Evolutionary conservation across 1,140 invertebrate species (phyloP), one percentile per base, ranked within the genome.

Genomic region (Diachasma alloeum): DNA sequence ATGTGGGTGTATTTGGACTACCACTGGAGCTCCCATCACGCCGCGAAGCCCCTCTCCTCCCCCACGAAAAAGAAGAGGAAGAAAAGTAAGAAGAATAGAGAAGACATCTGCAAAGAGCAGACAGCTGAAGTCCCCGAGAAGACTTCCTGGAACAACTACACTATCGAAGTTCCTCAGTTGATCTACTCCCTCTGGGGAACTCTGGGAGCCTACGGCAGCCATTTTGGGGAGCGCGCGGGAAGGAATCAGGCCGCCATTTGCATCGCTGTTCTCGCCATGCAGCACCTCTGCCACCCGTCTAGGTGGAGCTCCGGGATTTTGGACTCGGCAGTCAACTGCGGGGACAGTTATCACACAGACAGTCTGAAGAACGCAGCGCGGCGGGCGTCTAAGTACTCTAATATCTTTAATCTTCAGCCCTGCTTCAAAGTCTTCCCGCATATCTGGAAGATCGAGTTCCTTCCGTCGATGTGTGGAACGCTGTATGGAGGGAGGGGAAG

Each of bases 1-100:
- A 85, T 90, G 75, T 90, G 88, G 89, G 75, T 84, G 0, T 90
- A 90, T 63, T 24, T 90, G 4, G 88, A 90, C 53, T 88, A 84
- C 48, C 86, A 89, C 2, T 90, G 89, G 88, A 86, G 85, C 48
- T 86, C 85, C 8, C 56, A 26, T 66, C 82, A 85, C 69, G 78
- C 78, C 1, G 26, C 68, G 0, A 66, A 79, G 0, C 66, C 78
- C 11, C 42, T 42, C 53, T 69, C 1, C 39, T n/a, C 37, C 6
- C 13, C 31, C 31, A 31, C 9, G 44, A 24, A 24, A 2, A 79
- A 81, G 68, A 83, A 74, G n/a, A 77, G 66, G 78, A 81, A 24
- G 24, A 75, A 68, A 1, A 53, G 44, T 24, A 68, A 37, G 19
- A 76, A 59, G 15, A 53, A 11, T 2, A 26, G 72, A 37, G 3